A percentile compares a stretch with the other conserved stretches of the same genome.
Conservation (phyloP, 2,797 vertebrate genomes). For the Enteromius viviparus region DNA sequence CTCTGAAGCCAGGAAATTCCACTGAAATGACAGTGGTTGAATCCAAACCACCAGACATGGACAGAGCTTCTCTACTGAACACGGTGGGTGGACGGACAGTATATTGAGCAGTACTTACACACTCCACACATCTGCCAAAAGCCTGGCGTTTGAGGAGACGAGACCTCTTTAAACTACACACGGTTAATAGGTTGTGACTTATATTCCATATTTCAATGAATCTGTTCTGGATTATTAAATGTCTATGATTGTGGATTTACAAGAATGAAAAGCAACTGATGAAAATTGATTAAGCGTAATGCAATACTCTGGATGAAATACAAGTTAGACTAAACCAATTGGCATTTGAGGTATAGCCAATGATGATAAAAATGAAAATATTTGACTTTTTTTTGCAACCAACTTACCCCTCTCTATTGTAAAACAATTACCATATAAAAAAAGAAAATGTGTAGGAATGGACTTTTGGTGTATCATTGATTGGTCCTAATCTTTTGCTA, state of each 20-base stretch:
- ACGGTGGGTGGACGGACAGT: conserved; percentile 18
- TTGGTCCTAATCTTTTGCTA: background rate
- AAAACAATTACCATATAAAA: background rate
- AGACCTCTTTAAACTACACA: conserved; percentile 26
- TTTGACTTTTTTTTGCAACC: background rate
- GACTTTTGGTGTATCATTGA: background rate
- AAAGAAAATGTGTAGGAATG: background rate
- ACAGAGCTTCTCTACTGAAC: conserved; percentile 51
- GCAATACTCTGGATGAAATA: background rate
- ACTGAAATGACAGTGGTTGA: conserved; percentile 91
- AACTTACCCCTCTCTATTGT: background rate
- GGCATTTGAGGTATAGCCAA: too few relatives aligned
- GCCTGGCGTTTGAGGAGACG: background rate
- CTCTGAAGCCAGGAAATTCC: conserved; percentile 95
- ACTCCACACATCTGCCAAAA: conserved; percentile 21
- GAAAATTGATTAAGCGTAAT: conserved; percentile 2
- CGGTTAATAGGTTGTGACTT: conserved; percentile 25
- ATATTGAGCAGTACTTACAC: conserved; percentile 16
- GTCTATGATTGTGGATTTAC: conserved; percentile 1
- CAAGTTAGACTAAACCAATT: background rate
- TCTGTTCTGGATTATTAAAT: conserved; percentile 6
- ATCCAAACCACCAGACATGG: conserved; percentile 92
- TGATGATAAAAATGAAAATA: background rate
- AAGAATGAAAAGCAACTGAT: conserved; percentile 2
- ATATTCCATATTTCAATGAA: conserved; percentile 22